phyloP scores from a whole-genome alignment of 2,113 vertebrate species.

The Pterocles orientalis region DNA sequence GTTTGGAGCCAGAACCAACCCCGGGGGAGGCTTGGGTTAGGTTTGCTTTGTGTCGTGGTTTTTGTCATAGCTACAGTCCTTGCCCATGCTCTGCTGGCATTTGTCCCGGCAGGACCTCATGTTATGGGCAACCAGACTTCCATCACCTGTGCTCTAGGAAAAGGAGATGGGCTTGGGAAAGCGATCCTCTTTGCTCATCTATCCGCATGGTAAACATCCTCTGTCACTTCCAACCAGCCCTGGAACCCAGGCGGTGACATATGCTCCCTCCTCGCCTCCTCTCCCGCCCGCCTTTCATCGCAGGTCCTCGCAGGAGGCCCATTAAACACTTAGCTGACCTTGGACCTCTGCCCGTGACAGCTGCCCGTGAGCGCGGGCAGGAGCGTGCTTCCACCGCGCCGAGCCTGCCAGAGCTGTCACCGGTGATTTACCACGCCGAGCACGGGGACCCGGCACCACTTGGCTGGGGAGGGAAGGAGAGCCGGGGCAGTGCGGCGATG shows the following conservation, averaged over 20 bases:
- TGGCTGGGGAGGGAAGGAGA: neutral
- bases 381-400: neutral
- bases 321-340: conserved; percentile 58
- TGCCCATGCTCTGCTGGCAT: neutral
- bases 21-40: no score
- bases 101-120: neutral
- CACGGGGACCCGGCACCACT: rapidly evolving
- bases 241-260: neutral
- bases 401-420: neutral
- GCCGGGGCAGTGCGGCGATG: neutral
- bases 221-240: neutral
- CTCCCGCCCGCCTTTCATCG: neutral
- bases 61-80: neutral
- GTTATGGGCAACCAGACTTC: rapidly evolving
- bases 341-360: conserved; percentile 50
- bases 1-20: neutral
- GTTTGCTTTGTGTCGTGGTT: neutral
- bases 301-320: conserved; percentile 56
- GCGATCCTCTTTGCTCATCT: neutral
- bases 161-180: neutral
- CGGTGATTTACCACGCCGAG: rapidly evolving
- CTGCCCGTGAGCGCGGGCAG: neutral
- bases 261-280: conserved; percentile 16
- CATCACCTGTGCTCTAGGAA: neutral
- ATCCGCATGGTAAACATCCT: neutral